These are phyloP conservation scores for Ctenopoma kingsleyae DNA, from an alignment of 2,797 vertebrate species.

Conservation along the genomic window DNA sequence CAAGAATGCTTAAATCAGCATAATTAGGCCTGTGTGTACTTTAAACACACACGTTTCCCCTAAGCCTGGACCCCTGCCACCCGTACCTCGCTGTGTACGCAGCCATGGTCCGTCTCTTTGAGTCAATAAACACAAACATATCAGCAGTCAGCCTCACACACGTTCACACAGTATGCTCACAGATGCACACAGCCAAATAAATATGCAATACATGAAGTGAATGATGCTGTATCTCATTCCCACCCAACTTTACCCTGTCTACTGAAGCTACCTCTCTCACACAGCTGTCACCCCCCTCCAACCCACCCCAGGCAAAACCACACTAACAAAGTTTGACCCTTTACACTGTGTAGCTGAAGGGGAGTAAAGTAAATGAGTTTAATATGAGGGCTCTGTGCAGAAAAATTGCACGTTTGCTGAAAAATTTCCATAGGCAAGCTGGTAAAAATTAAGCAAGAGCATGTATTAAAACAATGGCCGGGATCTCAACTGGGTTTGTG, in stretches of 20 bases:
- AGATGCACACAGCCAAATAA: constrained; percentile 32
- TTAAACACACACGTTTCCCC: constrained; percentile 84
- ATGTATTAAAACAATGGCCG: constrained; percentile 53
- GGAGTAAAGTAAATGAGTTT: constrained; percentile 41
- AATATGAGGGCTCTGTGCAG: constrained; percentile 24
- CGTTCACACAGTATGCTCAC: constrained; percentile 46
- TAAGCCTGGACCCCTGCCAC: constrained; percentile 83
- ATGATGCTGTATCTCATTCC: constrained; percentile 48
- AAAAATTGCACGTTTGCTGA: constrained; percentile 50
- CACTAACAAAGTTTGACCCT: constrained; percentile 64
- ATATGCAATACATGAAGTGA: constrained; percentile 58
- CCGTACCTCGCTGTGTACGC: constrained; percentile 77
- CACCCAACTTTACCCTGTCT: constrained; percentile 36
- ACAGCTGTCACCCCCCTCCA: constrained; percentile 34
- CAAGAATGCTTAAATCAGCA: constrained; percentile 86
- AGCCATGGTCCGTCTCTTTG: constrained; percentile 76
- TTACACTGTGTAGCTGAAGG: constrained; percentile 41
- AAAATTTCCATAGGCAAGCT: constrained; percentile 58
- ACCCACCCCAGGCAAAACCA: constrained; percentile 39
- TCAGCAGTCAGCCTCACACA: constrained; percentile 73
- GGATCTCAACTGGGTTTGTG: constrained; percentile 56
- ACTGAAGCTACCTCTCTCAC: constrained; percentile 44
- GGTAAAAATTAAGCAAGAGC: constrained; percentile 53
- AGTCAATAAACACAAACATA: constrained; percentile 83
- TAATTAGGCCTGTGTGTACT: constrained; percentile 83